Evolutionary conservation across 2,797 vertebrate species (phyloP).

Genomic region (Coregonus suidteri): DNA sequence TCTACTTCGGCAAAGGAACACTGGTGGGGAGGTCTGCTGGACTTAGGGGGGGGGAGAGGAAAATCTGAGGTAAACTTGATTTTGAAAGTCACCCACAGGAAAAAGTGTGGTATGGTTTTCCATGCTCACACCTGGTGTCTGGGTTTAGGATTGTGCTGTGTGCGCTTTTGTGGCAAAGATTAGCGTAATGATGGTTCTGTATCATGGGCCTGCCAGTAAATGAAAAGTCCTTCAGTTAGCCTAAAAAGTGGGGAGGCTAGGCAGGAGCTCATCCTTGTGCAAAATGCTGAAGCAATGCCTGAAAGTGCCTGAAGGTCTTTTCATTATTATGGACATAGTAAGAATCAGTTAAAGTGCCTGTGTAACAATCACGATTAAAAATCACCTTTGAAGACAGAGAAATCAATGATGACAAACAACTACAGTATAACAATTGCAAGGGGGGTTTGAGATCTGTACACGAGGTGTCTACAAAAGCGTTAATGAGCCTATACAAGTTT

Average conservation of each 20-base stretch:
- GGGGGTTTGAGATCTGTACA: conserved; percentile 32
- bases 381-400: conserved; percentile 25
- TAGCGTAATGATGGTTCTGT: too few species aligned
- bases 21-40: neutral
- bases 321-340: conserved; percentile 52
- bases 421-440: neutral
- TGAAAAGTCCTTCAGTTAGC: neutral
- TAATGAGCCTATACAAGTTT: conserved; percentile 27
- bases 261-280: conserved; percentile 59
- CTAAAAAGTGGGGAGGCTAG: neutral
- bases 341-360: conserved; percentile 76
- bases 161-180: conserved; percentile 38
- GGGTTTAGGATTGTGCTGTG: conserved; percentile 32
- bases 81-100: conserved; percentile 17
- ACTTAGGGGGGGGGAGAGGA: neutral
- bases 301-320: conserved; percentile 38
- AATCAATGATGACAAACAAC: conserved; percentile 37
- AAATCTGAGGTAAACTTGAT: conserved; percentile 17
- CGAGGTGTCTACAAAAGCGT: conserved; percentile 26
- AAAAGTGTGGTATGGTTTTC: conserved; percentile 12
- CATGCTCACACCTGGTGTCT: conserved; percentile 18
- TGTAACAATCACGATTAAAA: conserved; percentile 68
- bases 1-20: conserved; percentile 7
- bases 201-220: too few species aligned
- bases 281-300: conserved; percentile 54